Conservation (phyloP, 2,797 vertebrate genomes). For the Poeciliopsis infans region DNA sequence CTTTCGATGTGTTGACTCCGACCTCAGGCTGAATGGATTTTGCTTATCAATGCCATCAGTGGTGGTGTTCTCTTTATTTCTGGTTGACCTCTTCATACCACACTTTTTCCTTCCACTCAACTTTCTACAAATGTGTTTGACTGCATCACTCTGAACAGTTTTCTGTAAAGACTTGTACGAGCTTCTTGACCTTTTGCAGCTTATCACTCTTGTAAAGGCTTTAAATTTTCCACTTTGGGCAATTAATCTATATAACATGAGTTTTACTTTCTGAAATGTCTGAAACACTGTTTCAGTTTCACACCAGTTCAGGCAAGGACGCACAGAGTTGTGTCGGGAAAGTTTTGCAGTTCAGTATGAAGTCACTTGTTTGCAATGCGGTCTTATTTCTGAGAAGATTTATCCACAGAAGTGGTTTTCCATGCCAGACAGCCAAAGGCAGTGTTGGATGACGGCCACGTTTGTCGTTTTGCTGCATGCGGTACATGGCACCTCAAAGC, state of each 20-base stretch:
- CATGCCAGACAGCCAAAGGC: slow-evolving; percentile 89
- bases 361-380: slow-evolving; percentile 69
- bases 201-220: not conserved
- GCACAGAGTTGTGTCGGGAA: slow-evolving; percentile 55
- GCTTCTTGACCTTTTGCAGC: not conserved
- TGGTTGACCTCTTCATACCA: not conserved
- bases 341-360: slow-evolving; percentile 68
- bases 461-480: slow-evolving; percentile 79
- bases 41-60: not conserved
- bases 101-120: not conserved
- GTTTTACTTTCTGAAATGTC: not conserved
- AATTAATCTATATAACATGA: not conserved
- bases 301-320: slow-evolving; percentile 65
- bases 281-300: slow-evolving; percentile 16
- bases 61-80: not conserved
- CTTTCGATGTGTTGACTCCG: not conserved
- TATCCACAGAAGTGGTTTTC: slow-evolving; percentile 75
- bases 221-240: not conserved
- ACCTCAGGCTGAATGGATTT: not conserved
- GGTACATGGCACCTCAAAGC: slow-evolving; percentile 80
- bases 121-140: not conserved
- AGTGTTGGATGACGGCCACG: slow-evolving; percentile 85
- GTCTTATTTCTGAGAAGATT: slow-evolving; percentile 69
- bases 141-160: not conserved
- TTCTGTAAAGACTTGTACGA: not conserved